Evolutionary conservation across 2,113 vertebrate genomes (phyloP).

Genomic region (Corvus cornix): DNA sequence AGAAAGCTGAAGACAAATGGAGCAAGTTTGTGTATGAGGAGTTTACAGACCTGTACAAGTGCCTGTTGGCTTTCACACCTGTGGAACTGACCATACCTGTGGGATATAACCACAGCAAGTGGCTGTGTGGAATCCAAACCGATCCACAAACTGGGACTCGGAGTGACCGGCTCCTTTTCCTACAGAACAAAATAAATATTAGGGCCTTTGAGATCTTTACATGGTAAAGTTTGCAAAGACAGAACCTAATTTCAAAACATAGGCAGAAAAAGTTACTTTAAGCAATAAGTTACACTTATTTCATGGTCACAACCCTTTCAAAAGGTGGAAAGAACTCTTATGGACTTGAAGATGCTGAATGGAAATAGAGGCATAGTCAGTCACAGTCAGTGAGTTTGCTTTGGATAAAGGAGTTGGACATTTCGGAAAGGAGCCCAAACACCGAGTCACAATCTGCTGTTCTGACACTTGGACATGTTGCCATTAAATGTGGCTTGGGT

Average conservation of each 20-base stretch:
- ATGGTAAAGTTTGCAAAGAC: neutral
- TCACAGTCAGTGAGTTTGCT: neutral
- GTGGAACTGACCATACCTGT: slow-evolving; percentile 75
- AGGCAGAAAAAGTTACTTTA: neutral
- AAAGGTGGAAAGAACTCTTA: neutral
- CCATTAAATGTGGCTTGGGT: neutral
- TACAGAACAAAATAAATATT: slow-evolving; percentile 37
- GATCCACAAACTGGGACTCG: slow-evolving; percentile 69
- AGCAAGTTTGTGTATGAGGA: neutral
- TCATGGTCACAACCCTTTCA: neutral
- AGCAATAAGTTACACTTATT: neutral
- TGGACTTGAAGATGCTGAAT: neutral
- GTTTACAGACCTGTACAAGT: neutral
- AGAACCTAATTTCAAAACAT: neutral
- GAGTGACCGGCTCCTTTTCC: slow-evolving; percentile 75
- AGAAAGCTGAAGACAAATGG: neutral
- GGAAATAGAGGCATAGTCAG: neutral
- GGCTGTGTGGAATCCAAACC: slow-evolving; percentile 83
- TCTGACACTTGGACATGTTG: neutral
- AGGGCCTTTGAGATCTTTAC: neutral
- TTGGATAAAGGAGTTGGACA: neutral
- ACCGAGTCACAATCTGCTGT: neutral
- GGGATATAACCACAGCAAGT: slow-evolving; percentile 91
- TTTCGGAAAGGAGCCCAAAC: neutral
- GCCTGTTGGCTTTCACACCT: neutral